These are phyloP conservation scores for Capromys pilorides DNA, from an alignment of 2,797 vertebrate species.

Conservation along the genomic window DNA sequence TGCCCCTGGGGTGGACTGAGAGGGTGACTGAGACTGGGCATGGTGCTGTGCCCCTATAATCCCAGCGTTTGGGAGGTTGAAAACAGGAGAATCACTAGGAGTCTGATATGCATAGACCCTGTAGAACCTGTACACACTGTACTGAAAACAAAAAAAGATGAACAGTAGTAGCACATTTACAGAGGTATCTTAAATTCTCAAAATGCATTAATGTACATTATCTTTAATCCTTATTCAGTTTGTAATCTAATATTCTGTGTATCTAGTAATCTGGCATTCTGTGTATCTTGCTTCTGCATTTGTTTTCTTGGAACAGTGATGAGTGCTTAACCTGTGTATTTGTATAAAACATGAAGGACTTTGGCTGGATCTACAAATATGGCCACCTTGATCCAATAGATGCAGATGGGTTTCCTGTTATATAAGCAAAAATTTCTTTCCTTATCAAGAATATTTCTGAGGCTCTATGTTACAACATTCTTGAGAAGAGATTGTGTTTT, in stretches of 20 bases:
- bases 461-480: not conserved
- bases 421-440: conserved; percentile 24
- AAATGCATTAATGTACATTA: not conserved
- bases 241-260: not conserved
- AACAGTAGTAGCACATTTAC: not conserved
- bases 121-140: no score
- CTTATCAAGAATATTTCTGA: not conserved
- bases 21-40: no score
- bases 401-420: not conserved
- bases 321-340: not conserved
- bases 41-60: no score
- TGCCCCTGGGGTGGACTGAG: no score
- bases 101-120: no score
- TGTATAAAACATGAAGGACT: not conserved
- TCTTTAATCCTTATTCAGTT: not conserved
- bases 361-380: not conserved
- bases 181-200: not conserved
- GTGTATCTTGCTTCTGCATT: not conserved
- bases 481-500: not conserved
- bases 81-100: no score
- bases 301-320: conserved; percentile 26
- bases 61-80: no score
- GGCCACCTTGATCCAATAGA: not conserved
- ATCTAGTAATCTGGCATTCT: not conserved
- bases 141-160: not conserved